These are phyloP conservation scores for Siderastrea siderea DNA, from an alignment of 92 coral and sea anemone species.

Conservation along the genomic window DNA sequence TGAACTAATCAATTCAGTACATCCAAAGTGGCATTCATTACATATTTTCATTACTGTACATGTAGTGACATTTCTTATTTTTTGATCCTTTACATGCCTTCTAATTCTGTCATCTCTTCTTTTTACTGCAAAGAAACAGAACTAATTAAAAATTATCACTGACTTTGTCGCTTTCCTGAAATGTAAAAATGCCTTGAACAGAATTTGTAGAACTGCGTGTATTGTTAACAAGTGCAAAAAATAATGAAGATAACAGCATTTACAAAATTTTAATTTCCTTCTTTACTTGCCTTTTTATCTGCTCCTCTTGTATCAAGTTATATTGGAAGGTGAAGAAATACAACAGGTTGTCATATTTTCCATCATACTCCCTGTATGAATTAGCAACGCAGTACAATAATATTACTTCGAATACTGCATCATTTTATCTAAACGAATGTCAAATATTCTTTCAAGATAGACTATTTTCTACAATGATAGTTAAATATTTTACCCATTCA, in stretches of 20 bases:
- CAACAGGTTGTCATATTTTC: constrained; percentile 82
- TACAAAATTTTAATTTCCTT: too few species aligned
- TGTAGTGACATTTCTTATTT: neutral
- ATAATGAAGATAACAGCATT: too few species aligned
- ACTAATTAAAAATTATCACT: neutral
- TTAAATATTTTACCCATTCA: too few species aligned
- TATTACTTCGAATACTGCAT: too few species aligned
- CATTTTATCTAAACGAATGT: too few species aligned
- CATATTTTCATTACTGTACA: neutral
- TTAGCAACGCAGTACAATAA: neutral
- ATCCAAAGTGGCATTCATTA: neutral
- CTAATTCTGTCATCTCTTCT: neutral
- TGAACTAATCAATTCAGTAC: neutral
- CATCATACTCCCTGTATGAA: constrained; percentile 72
- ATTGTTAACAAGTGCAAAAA: too few species aligned
- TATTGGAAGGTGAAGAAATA: constrained; percentile 88
- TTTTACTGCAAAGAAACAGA: constrained; percentile 11
- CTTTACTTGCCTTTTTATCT: constrained; percentile 57
- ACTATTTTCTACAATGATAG: too few species aligned
- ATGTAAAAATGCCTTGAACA: neutral
- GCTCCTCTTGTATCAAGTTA: constrained; percentile 77
- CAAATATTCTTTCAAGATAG: too few species aligned
- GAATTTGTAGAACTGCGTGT: too few species aligned
- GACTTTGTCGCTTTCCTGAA: neutral
- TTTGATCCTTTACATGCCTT: neutral